Conservation (phyloP, 2,797 vertebrate species). For the Streptopelia turtur region DNA sequence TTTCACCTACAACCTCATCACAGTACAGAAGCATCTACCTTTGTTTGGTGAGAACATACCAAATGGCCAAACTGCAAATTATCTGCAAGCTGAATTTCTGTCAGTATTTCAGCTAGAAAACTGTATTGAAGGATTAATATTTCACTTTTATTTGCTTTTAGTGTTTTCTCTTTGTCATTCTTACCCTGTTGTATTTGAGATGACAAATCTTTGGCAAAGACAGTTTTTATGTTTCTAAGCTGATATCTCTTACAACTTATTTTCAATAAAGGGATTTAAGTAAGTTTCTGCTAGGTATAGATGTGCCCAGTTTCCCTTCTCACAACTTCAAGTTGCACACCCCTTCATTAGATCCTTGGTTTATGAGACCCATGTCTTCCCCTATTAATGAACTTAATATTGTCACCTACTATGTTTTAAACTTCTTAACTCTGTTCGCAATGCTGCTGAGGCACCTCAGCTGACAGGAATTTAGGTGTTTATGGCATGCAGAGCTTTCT, state of each 20-base stretch:
- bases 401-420: neutral
- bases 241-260: neutral
- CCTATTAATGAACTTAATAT: neutral
- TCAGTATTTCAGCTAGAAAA: slow-evolving; percentile 9
- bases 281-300: neutral
- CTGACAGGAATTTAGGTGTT: neutral
- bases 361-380: neutral
- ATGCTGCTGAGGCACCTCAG: neutral
- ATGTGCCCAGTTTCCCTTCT: neutral
- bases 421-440: neutral
- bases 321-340: neutral
- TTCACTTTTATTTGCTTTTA: neutral
- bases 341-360: neutral
- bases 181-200: neutral
- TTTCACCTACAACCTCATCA: neutral
- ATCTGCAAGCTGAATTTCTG: neutral
- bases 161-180: slow-evolving; percentile 22
- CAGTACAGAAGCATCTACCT: neutral
- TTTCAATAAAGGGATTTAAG: slow-evolving; percentile 8
- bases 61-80: neutral
- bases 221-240: neutral
- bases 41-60: neutral
- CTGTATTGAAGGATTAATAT: neutral
- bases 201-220: slow-evolving; percentile 17
- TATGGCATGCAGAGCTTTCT: neutral